A percentile compares a stretch with the other conserved stretches of the same genome.
These are phyloP conservation scores for Phyto melanocephala DNA, from an alignment of 2,888 invertebrate genomes.

Conservation along the genomic window DNA sequence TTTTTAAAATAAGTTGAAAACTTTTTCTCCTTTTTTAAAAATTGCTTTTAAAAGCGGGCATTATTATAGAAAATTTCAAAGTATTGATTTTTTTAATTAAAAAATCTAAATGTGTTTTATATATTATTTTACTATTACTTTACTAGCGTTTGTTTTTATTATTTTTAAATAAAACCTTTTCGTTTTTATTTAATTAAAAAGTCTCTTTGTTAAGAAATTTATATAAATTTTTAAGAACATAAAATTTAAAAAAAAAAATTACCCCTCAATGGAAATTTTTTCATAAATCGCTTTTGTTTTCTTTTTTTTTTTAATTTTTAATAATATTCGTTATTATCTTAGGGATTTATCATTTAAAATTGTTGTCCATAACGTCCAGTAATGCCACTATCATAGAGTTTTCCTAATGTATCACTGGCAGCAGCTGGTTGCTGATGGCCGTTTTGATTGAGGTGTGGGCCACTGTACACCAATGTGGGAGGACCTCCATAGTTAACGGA, in stretches of 20 bases:
- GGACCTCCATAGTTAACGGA: constrained; percentile 73
- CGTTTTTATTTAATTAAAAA: constrained; percentile 36
- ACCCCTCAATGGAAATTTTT: not conserved
- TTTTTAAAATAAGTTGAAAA: constrained; percentile 20
- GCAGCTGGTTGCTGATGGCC: constrained; percentile 80
- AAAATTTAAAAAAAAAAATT: constrained; percentile 13
- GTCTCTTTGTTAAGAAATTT: constrained; percentile 35
- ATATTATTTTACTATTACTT: constrained; percentile 55
- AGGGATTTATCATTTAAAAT: constrained; percentile 68
- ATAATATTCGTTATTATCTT: not conserved
- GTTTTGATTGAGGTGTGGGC: constrained; percentile 69
- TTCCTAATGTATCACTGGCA: constrained; percentile 86
- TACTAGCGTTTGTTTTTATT: constrained; percentile 36
- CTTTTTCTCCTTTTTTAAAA: constrained; percentile 32
- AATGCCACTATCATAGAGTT: constrained; percentile 92
- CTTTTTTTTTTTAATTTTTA: not conserved
- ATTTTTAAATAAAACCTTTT: constrained; percentile 23
- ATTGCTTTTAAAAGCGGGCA: constrained; percentile 75
- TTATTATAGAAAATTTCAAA: constrained; percentile 61
- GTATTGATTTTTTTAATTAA: constrained; percentile 10
- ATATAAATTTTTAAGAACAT: too few relatives aligned
- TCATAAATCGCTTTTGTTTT: constrained; percentile 3
- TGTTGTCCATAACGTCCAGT: constrained; percentile 81
- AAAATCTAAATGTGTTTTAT: constrained; percentile 34
- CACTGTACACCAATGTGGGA: constrained; percentile 73